Evolutionary conservation across 2,888 invertebrate genomes (phyloP).

Genomic region (Lypha dubia): DNA sequence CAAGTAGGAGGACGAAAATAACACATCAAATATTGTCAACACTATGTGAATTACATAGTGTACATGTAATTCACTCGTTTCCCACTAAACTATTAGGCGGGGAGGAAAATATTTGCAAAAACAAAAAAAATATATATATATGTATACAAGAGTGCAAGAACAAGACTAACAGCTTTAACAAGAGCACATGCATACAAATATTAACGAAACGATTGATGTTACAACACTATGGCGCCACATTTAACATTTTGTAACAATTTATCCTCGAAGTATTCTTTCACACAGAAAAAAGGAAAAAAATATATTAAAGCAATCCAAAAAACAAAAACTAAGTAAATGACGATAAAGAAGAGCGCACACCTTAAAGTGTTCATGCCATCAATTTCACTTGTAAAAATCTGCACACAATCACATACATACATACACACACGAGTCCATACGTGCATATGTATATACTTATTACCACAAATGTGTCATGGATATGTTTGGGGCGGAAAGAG

Average conservation of each 20-base stretch:
- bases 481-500: not conserved
- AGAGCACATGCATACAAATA: conserved; percentile 42
- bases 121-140: not conserved
- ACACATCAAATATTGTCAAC: conserved; percentile 72
- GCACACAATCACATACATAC: conserved; percentile 29
- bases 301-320: conserved; percentile 6
- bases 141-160: conserved; percentile 9
- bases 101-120: not conserved
- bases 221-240: conserved; percentile 73
- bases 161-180: conserved; percentile 50
- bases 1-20: conserved; percentile 44
- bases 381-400: conserved; percentile 75
- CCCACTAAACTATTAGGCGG: conserved; percentile 3
- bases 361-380: conserved; percentile 72
- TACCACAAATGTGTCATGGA: not conserved
- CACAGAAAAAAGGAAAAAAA: not conserved
- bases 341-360: conserved; percentile 57
- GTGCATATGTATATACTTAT: not conserved
- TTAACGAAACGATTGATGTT: conserved; percentile 68
- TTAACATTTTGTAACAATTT: conserved; percentile 71
- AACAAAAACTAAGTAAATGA: conserved; percentile 41
- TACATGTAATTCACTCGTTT: conserved; percentile 26
- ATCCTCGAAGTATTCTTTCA: conserved; percentile 28
- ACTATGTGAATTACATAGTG: conserved; percentile 39
- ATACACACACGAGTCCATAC: too few relatives aligned